Conservation (phyloP, 2,113 vertebrate species). For the Pedetes capensis region DNA sequence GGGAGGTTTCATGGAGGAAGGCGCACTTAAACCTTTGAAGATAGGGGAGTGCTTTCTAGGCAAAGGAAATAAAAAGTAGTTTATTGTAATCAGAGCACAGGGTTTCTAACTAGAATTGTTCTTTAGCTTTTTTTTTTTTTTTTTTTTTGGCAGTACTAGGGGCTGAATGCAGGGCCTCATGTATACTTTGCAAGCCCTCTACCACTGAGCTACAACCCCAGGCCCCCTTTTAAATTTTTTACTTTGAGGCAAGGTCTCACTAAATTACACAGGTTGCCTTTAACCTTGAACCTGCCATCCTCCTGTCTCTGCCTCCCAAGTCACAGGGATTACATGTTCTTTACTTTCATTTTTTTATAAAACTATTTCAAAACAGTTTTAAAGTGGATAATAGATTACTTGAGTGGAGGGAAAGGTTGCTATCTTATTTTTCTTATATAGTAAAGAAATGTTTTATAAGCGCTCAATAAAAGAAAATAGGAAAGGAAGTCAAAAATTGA, state of each 20-base stretch:
- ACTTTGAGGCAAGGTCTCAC: no score
- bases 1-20: background rate
- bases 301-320: no score
- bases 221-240: no score
- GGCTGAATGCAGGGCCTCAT: no score
- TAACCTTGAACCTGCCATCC: no score
- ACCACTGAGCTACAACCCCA: no score
- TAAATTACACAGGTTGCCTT: no score
- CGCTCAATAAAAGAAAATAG: background rate
- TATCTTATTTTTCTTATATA: background rate
- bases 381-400: background rate
- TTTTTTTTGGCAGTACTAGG: no score
- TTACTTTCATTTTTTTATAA: conserved; percentile 13
- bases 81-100: background rate
- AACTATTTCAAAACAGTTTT: background rate
- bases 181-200: no score
- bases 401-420: background rate
- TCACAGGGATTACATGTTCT: no score
- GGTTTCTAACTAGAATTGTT: background rate
- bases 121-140: conserved; percentile 4
- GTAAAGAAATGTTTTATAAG: background rate
- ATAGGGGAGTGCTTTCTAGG: background rate
- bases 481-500: background rate
- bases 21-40: background rate
- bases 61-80: background rate